Evolutionary conservation across 2,797 vertebrate genomes (phyloP), one percentile per base, ranked within the genome.

Genomic region (Chaetophractus vellerosus): DNA sequence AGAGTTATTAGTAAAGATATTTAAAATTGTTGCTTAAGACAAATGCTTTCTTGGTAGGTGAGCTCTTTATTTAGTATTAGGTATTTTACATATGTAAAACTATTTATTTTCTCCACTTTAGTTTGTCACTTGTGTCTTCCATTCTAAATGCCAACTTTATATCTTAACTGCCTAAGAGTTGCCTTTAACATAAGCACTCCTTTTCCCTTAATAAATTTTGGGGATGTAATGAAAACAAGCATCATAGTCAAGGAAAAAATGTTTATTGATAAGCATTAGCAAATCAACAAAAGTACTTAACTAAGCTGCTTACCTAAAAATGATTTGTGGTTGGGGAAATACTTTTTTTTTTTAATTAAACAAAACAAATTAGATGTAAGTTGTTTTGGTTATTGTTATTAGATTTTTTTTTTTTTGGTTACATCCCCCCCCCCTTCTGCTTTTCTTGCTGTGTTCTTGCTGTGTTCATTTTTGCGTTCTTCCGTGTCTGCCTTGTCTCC

Each of bases 331-430:
- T 88, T 69, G 75, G 63, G 79, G 26, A 87, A 84, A 91, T 74
- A 31, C 19, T 6, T 16, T 9, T 9, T 38, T 38, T 38, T 38
- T 38, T 38, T 76, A 50, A 88, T 96, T 95, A 93, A 92, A 72
- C 36, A 74, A 88, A 90, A 52, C 50, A 84, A 82, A 94, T 81
- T 91, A 82, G 92, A 79, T 87, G 9, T 86, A 89, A 88, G 33
- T 88, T 94, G n/a, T 93, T 95, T 92, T 81, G 68, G 59, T 95
- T 90, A 81, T 93, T 61, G 71, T 81, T 92, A 93, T 96, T 93
- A 74, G 87, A 85, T 92, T 93, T 95, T 90, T n/a, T n/a, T n/a
- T n/a, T n/a, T n/a, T n/a, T n/a, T n/a, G n/a, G n/a, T n/a, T n/a
- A n/a, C n/a, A n/a, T n/a, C n/a, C n/a, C n/a, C n/a, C n/a, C n/a